phyloP scores from a whole-genome alignment of 2,797 vertebrate genomes.

The Rhinatrema bivittatum region DNA sequence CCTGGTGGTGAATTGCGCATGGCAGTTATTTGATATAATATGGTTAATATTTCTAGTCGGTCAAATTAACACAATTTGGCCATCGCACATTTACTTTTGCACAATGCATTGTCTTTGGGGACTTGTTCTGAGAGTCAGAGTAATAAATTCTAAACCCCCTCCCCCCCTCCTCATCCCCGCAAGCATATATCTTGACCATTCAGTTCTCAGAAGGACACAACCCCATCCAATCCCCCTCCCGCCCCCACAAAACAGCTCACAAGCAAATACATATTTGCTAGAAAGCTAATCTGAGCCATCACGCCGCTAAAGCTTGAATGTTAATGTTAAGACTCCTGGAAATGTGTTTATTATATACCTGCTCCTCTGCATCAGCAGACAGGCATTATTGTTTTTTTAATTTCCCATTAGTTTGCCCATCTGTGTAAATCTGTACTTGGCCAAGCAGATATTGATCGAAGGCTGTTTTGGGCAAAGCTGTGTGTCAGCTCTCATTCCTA shows the following conservation, averaged over 20 bases:
- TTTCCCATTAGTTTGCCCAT: slow-evolving; percentile 39
- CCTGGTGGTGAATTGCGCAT: slow-evolving; percentile 80
- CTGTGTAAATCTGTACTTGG: slow-evolving; percentile 66
- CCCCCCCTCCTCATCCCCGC: slow-evolving; percentile 38
- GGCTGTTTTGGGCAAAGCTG: slow-evolving; percentile 39
- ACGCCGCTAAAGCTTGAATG: too few relatives aligned
- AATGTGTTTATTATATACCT: slow-evolving; percentile 24
- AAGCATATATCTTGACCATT: slow-evolving; percentile 55
- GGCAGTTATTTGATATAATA: slow-evolving; percentile 93
- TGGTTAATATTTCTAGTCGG: slow-evolving; percentile 86
- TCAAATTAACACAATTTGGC: slow-evolving; percentile 90
- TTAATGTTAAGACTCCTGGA: too few relatives aligned
- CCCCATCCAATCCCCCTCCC: not conserved
- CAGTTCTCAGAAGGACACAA: slow-evolving; percentile 6
- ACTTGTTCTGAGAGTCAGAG: slow-evolving; percentile 48
- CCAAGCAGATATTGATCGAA: slow-evolving; percentile 70
- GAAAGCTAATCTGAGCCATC: slow-evolving; percentile 1
- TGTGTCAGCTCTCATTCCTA: slow-evolving; percentile 57
- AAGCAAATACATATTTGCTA: too few relatives aligned
- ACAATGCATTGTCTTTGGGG: slow-evolving; percentile 43
- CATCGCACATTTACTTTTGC: slow-evolving; percentile 52
- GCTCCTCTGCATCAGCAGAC: slow-evolving; percentile 34
- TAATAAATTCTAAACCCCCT: slow-evolving; percentile 52
- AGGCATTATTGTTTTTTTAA: too few relatives aligned
- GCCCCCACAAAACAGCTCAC: slow-evolving; percentile 6